These are phyloP conservation scores for Stenchaetothrips biformis DNA, from an alignment of 2,888 invertebrate species.

Conservation along the genomic window DNA sequence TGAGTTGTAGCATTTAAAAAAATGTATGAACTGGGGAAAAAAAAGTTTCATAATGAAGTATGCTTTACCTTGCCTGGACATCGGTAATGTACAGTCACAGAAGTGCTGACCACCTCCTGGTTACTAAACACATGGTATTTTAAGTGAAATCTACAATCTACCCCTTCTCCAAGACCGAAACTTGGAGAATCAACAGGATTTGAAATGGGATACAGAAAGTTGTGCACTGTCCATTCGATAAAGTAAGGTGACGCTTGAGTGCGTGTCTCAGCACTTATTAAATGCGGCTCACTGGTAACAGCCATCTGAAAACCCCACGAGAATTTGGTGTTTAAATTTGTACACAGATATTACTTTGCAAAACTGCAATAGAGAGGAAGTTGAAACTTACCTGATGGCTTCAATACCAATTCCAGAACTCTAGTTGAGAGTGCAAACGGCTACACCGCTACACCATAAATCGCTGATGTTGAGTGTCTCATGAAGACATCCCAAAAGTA, in stretches of 20 bases:
- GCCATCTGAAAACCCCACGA: neutral
- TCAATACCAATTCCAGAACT: no score
- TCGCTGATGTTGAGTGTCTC: no score
- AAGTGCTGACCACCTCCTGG: neutral
- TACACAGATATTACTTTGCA: no score
- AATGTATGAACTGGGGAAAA: neutral
- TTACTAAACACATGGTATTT: constrained; percentile 14
- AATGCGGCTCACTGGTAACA: neutral
- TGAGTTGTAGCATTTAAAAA: no score
- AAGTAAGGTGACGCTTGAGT: constrained; percentile 14
- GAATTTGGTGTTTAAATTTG: no score
- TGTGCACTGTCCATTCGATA: constrained; percentile 7
- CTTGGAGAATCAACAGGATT: constrained; percentile 15
- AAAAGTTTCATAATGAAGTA: neutral
- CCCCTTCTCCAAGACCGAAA: neutral
- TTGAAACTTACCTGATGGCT: no score
- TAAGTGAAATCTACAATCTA: neutral
- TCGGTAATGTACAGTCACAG: neutral
- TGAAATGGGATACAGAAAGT: neutral
- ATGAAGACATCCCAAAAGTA: no score
- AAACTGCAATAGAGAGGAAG: no score
- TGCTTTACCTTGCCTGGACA: constrained; percentile 6
- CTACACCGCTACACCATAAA: no score
- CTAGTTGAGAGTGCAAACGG: no score
- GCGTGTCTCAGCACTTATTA: neutral